Evolutionary conservation across 2,888 invertebrate genomes (phyloP).

Genomic region (Macroteleia sp.): DNA sequence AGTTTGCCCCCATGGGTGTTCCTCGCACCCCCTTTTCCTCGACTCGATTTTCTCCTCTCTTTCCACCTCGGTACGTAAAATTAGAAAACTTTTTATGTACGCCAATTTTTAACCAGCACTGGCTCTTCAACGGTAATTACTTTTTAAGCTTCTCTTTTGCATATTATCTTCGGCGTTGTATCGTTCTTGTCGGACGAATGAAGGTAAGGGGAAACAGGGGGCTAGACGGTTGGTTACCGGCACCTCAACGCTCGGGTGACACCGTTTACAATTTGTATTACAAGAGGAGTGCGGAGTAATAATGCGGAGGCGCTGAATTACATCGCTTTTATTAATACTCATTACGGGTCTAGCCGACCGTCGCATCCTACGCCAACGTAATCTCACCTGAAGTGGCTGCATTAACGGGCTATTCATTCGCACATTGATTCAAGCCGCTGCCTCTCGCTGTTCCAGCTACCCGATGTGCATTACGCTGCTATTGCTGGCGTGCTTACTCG

Average conservation of each 20-base stretch:
- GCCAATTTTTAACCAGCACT: slow-evolving; percentile 82
- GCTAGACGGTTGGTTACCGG: not conserved
- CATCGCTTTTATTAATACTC: slow-evolving; percentile 67
- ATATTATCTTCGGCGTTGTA: slow-evolving; percentile 76
- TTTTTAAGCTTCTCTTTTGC: slow-evolving; percentile 83
- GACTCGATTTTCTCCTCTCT: slow-evolving; percentile 39
- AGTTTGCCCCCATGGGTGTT: slow-evolving; percentile 28
- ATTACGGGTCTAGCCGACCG: slow-evolving; percentile 55
- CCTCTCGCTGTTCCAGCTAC: slow-evolving; percentile 27
- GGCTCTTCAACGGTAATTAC: slow-evolving; percentile 82
- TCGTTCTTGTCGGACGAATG: slow-evolving; percentile 34
- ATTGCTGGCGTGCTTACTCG: slow-evolving; percentile 51
- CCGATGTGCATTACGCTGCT: slow-evolving; percentile 46
- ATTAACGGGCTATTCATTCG: slow-evolving; percentile 65
- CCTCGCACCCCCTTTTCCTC: slow-evolving; percentile 30
- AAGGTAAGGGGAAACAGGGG: too few species aligned
- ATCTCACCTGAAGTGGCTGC: slow-evolving; percentile 66
- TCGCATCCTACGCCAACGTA: slow-evolving; percentile 49
- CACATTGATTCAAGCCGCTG: slow-evolving; percentile 60
- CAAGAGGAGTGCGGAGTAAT: slow-evolving; percentile 50
- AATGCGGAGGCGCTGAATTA: slow-evolving; percentile 63
- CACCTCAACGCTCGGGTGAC: slow-evolving; percentile 28
- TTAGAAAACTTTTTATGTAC: slow-evolving; percentile 84
- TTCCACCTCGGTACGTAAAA: slow-evolving; percentile 77
- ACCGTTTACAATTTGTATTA: slow-evolving; percentile 65